phyloP scores from a whole-genome alignment of 1,140 invertebrate genomes.

The Ceratitis capitata region DNA sequence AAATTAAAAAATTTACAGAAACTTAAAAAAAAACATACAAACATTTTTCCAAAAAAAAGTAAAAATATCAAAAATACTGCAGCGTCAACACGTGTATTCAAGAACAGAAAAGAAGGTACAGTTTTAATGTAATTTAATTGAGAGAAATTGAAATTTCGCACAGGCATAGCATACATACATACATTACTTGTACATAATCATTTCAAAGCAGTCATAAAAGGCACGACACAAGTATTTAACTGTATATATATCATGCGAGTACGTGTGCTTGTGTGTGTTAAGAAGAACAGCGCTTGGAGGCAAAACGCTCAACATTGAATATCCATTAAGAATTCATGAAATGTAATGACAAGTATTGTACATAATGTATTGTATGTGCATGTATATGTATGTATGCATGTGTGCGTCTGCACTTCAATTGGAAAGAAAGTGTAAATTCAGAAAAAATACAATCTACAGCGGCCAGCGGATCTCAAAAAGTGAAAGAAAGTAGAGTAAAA shows the following conservation, averaged over 20 bases:
- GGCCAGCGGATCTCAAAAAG: too few relatives aligned
- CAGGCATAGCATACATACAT: neutral
- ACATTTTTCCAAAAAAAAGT: neutral
- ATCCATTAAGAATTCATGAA: constrained; percentile 1
- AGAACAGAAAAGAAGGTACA: constrained; percentile 6
- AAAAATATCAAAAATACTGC: neutral
- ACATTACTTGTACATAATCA: neutral
- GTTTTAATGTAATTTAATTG: constrained; percentile 7
- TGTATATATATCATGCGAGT: neutral
- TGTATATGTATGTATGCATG: neutral
- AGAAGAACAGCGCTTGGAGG: neutral
- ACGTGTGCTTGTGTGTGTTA: neutral
- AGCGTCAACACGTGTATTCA: neutral
- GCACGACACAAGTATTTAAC: neutral
- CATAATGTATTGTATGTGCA: neutral
- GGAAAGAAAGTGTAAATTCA: neutral
- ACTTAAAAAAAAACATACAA: neutral
- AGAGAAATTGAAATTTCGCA: constrained; percentile 10
- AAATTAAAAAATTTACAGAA: neutral
- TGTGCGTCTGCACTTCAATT: neutral
- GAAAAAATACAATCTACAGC: too few relatives aligned
- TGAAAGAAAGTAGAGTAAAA: neutral
- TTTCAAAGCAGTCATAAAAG: neutral
- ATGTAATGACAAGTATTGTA: neutral
- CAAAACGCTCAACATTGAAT: neutral